phyloP scores from a whole-genome alignment of 2,888 invertebrate species.

The Eudasyphora cyanicolor region DNA sequence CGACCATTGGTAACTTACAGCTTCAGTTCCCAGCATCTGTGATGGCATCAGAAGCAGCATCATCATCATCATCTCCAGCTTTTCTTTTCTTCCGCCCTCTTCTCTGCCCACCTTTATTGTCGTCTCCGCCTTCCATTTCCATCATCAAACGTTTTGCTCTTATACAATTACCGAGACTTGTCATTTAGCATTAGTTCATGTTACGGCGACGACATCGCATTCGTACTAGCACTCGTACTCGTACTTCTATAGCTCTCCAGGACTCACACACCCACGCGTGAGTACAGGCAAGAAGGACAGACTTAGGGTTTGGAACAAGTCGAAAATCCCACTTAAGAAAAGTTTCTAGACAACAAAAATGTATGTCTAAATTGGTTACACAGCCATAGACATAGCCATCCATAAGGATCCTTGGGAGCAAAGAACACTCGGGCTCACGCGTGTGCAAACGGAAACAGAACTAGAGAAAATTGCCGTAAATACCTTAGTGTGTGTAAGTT shows the following conservation, averaged over 20 bases:
- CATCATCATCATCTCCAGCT: not conserved
- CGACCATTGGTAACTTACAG: conserved; percentile 5
- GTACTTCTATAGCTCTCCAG: no score
- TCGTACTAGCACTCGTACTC: not conserved
- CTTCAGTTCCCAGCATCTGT: not conserved
- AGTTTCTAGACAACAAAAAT: conserved; percentile 55
- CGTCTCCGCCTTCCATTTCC: not conserved
- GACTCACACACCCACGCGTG: not conserved
- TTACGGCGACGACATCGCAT: conserved; percentile 45
- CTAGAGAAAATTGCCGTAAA: conserved; percentile 15
- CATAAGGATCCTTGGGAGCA: no score
- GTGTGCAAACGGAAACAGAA: not conserved
- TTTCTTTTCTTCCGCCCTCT: no score
- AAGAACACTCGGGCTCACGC: not conserved
- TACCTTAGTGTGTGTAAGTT: conserved; percentile 12
- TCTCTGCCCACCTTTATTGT: not conserved
- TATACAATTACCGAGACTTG: conserved; percentile 63
- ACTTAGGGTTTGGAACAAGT: conserved; percentile 51
- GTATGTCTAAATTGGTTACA: conserved; percentile 56
- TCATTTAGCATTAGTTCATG: conserved; percentile 64
- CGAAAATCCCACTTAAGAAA: conserved; percentile 64
- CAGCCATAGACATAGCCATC: not conserved
- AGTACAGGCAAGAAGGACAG: not conserved
- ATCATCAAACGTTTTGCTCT: conserved; percentile 44
- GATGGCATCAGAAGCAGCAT: not conserved